phyloP scores from a whole-genome alignment of 2,113 vertebrate species.

The Charina bottae region DNA sequence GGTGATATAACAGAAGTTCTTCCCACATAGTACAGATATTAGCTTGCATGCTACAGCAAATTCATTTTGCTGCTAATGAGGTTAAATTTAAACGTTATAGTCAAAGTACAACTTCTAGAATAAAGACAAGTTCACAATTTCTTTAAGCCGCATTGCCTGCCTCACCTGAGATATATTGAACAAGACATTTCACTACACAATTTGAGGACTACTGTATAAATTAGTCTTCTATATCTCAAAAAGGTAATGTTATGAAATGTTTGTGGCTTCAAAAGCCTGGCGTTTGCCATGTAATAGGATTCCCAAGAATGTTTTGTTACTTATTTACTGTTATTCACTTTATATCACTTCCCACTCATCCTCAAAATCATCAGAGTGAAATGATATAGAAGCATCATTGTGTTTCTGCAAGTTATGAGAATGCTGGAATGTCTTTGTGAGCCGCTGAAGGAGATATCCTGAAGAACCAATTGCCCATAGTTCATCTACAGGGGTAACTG shows the following conservation, averaged over 20 bases:
- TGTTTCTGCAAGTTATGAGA: conserved; percentile 64
- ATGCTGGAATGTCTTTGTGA: conserved; percentile 91
- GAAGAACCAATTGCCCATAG: conserved; percentile 86
- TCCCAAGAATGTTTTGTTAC: background rate
- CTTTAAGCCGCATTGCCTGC: conserved; percentile 45
- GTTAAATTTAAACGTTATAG: conserved; percentile 48
- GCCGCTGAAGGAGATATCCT: conserved; percentile 87
- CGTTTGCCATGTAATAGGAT: conserved; percentile 45
- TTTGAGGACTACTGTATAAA: conserved; percentile 41
- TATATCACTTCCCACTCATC: conserved; percentile 98
- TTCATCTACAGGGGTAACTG: conserved; percentile 89
- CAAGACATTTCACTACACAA: conserved; percentile 55
- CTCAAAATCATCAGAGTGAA: conserved; percentile 85
- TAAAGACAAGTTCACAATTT: conserved; percentile 36
- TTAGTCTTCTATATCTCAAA: conserved; percentile 46
- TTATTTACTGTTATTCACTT: conserved; percentile 51
- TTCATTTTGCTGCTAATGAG: conserved; percentile 43
- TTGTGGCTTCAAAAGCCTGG: conserved; percentile 44
- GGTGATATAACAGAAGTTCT: conserved; percentile 63
- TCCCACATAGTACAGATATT: conserved; percentile 47
- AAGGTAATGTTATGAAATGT: conserved; percentile 44
- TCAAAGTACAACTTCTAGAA: conserved; percentile 55
- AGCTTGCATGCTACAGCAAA: conserved; percentile 58
- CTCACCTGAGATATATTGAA: conserved; percentile 56
- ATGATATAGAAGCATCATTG: conserved; percentile 57